Evolutionary conservation across 2,113 vertebrate species (phyloP), one percentile per base, ranked within the genome.

Genomic region (Hyla sarda): DNA sequence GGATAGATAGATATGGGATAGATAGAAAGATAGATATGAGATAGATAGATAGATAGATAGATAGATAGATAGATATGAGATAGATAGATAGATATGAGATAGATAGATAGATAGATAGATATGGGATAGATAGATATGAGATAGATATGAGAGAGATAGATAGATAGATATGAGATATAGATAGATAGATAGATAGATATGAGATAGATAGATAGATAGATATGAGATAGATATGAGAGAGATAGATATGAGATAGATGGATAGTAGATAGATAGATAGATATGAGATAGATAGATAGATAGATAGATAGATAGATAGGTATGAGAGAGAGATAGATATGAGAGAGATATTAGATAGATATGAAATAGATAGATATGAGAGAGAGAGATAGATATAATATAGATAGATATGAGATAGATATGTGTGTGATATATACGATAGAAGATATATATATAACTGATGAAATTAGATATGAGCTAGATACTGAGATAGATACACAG

Each of bases 1-100:
- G 4, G 52, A 10, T 45, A 45, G 41, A 45, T 45, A 10, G 41
- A 45, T 10, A 45, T n/a, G n/a, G n/a, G n/a, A 58, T 58, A 58
- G 56, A 58, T 58, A n/a, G n/a, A n/a, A n/a, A 58, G 56, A 58
- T 58, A 58, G 56, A 58, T 58, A 58, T 17, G 52, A 56, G 56
- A n/a, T 58, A n/a, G 56, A n/a, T 16, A n/a, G 56, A 58, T 58
- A 9, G 56, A 58, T n/a, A n/a, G 56, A 41, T 41, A 41, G 41
- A 41, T 41, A 21, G 52, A 10, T 45, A 45, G 41, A 45, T 45
- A 10, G 41, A 45, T 10, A 45, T n/a, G n/a, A n/a, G n/a, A 58
- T 58, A 58, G 56, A 58, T 58, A 58, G 56, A 58, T 58, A 58
- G 56, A 58, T 58, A 58, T 17, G 52, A 56, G 56, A n/a, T 58